These are phyloP conservation scores for Callocephalon fimbriatum DNA, from an alignment of 2,113 vertebrate genomes.

Conservation along the genomic window DNA sequence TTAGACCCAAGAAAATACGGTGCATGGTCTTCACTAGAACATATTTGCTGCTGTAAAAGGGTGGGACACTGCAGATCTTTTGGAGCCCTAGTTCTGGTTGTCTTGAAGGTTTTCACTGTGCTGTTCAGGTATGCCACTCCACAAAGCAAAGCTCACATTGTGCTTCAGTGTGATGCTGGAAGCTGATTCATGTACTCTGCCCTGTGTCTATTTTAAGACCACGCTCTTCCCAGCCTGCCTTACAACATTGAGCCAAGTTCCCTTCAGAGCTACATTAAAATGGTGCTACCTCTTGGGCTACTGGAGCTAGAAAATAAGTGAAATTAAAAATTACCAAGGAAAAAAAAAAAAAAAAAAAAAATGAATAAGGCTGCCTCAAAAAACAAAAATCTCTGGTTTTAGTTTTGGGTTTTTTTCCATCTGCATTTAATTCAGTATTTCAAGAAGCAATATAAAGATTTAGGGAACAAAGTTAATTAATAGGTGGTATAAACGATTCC, in stretches of 20 bases:
- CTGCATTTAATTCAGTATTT: not conserved
- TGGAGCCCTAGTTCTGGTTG: not conserved
- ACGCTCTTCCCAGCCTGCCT: not conserved
- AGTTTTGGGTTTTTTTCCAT: not conserved
- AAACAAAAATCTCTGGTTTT: not conserved
- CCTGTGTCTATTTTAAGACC: not conserved
- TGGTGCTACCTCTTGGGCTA: not conserved
- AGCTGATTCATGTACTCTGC: not conserved
- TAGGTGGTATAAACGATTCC: not conserved
- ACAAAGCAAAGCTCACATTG: not conserved
- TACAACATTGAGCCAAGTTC: not conserved
- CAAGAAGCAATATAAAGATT: not conserved
- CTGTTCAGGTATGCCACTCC: not conserved
- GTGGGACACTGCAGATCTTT: not conserved
- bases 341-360: not conserved
- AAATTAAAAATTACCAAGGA: not conserved
- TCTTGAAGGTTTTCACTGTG: not conserved
- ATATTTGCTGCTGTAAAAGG: not conserved
- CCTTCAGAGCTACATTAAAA: not conserved
- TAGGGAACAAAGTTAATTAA: not conserved
- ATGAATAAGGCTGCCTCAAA: not conserved
- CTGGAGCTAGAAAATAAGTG: not conserved
- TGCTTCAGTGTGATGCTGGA: not conserved
- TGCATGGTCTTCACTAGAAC: not conserved
- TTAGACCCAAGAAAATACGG: not conserved